A percentile compares a stretch with the other conserved stretches of the same genome.
Conservation (phyloP, 2,888 invertebrate species). For the Tinea semifulvella region DNA sequence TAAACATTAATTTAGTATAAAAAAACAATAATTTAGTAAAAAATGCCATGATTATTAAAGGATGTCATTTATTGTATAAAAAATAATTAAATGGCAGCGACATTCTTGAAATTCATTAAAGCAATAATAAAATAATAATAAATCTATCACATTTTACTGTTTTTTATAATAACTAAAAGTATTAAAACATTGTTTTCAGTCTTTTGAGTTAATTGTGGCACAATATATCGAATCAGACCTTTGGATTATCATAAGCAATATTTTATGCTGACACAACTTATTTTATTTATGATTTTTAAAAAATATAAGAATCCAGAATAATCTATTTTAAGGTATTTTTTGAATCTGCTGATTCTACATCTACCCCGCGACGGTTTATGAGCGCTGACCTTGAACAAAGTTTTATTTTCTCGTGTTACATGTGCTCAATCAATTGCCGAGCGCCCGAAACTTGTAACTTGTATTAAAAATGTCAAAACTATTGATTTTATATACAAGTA, state of each 20-base stretch:
- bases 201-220: slow-evolving; percentile 49
- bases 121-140: slow-evolving; percentile 4
- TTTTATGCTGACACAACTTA: background rate
- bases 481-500: too few species aligned
- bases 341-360: too few species aligned
- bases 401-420: too few species aligned
- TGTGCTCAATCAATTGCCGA: too few species aligned
- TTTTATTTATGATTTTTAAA: background rate
- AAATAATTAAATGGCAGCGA: slow-evolving; percentile 39
- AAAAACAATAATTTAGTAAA: slow-evolving; percentile 19
- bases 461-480: too few species aligned
- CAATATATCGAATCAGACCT: too few species aligned
- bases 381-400: too few species aligned
- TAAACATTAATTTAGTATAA: slow-evolving; percentile 27
- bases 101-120: slow-evolving; percentile 6
- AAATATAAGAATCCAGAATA: too few species aligned
- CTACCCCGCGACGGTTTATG: too few species aligned
- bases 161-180: slow-evolving; percentile 7
- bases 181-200: slow-evolving; percentile 47
- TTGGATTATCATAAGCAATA: slow-evolving; percentile 17
- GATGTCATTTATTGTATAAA: slow-evolving; percentile 11
- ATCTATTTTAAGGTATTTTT: too few species aligned
- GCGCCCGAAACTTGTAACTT: too few species aligned
- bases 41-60: slow-evolving; percentile 20
- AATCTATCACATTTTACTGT: slow-evolving; percentile 11